Evolutionary conservation across 2,888 invertebrate genomes (phyloP).

Genomic region (Lathronympha strigana): DNA sequence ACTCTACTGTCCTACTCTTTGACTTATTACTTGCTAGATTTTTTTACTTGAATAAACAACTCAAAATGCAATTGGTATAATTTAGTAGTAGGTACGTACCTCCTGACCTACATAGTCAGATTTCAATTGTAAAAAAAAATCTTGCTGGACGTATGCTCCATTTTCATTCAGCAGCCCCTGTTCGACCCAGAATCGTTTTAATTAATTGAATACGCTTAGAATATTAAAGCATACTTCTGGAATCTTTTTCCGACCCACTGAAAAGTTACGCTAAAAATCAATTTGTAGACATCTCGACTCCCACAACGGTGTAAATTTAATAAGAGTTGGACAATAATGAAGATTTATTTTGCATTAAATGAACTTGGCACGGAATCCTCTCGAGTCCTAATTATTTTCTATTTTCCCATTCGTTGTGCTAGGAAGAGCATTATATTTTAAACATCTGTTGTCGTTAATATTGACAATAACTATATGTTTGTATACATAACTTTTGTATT

Average conservation of each 20-base stretch:
- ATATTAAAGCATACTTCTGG: constrained; percentile 2
- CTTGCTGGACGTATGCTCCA: neutral
- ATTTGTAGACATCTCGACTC: constrained; percentile 27
- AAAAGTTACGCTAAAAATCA: constrained; percentile 29
- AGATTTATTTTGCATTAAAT: constrained; percentile 46
- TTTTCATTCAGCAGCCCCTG: neutral
- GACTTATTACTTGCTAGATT: too few species aligned
- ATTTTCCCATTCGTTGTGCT: neutral
- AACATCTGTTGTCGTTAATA: too few species aligned
- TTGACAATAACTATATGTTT: too few species aligned
- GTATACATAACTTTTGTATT: too few species aligned
- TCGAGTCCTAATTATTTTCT: constrained; percentile 11
- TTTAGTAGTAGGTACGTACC: too few species aligned
- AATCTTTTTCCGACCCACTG: neutral
- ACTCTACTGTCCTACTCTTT: too few species aligned
- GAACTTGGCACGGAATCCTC: constrained; percentile 7
- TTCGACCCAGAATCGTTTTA: constrained; percentile 2
- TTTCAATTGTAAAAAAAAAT: constrained; percentile 4
- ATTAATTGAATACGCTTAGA: constrained; percentile 14
- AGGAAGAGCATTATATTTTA: too few species aligned
- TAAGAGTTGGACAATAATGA: constrained; percentile 46
- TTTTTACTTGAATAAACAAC: too few species aligned
- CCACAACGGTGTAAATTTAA: constrained; percentile 47
- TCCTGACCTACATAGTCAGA: neutral
- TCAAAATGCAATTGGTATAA: too few species aligned